These are phyloP conservation scores for Prenolepis imparis DNA, from an alignment of 2,888 invertebrate genomes.

Conservation along the genomic window DNA sequence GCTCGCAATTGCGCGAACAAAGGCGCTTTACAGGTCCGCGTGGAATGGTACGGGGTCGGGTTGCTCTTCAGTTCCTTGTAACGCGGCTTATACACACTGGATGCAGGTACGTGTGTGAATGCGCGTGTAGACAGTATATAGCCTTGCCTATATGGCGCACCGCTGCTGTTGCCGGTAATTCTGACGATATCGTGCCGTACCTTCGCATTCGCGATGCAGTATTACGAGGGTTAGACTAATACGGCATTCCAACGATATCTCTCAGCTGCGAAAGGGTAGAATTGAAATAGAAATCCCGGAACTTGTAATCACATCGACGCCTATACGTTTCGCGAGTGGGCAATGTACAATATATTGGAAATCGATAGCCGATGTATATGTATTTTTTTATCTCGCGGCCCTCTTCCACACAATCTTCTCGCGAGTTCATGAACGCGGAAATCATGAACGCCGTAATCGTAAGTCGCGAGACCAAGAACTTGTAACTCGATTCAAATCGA, in stretches of 20 bases:
- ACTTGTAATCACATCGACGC: conserved; percentile 47
- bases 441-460: not conserved
- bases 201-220: conserved; percentile 58
- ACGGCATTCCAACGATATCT: conserved; percentile 63
- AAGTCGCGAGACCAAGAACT: conserved; percentile 6
- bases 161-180: conserved; percentile 66
- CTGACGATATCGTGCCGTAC: conserved; percentile 65
- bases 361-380: conserved; percentile 4
- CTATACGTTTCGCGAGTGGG: conserved; percentile 9
- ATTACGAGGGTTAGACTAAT: conserved; percentile 69
- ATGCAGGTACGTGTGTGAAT: conserved; percentile 53
- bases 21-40: conserved; percentile 71
- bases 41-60: conserved; percentile 54
- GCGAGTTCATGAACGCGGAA: conserved; percentile 34
- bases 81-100: conserved; percentile 51
- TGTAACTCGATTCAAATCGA: not conserved
- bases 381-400: not conserved
- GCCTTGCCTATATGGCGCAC: conserved; percentile 62
- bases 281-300: conserved; percentile 57
- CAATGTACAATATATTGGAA: conserved; percentile 31
- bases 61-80: conserved; percentile 71
- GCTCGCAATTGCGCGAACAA: conserved; percentile 75
- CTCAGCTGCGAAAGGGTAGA: conserved; percentile 30
- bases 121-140: conserved; percentile 46
- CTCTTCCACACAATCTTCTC: not conserved